Conservation (phyloP, 2,113 vertebrate species). For the Chrysochloris asiatica region DNA sequence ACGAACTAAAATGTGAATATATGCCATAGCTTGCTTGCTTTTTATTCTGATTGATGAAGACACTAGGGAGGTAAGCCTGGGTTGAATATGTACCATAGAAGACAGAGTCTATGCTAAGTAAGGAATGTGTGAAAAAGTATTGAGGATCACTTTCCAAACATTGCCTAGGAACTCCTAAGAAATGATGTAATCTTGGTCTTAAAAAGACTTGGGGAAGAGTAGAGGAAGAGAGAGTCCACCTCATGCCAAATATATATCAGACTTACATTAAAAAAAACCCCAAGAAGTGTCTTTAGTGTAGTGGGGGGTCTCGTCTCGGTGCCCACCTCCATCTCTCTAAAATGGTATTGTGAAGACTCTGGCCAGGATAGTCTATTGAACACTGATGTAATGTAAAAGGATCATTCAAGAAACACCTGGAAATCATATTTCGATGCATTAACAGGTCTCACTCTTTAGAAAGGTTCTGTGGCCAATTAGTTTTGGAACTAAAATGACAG, state of each 20-base stretch:
- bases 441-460: background rate
- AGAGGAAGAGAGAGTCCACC: background rate
- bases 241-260: background rate
- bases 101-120: background rate
- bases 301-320: background rate
- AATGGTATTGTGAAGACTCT: background rate
- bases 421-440: background rate
- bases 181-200: background rate
- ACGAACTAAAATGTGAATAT: rapidly evolving
- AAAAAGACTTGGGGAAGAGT: background rate
- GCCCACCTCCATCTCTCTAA: background rate
- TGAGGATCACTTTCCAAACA: background rate
- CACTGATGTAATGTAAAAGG: background rate
- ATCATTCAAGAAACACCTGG: background rate
- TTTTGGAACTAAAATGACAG: background rate
- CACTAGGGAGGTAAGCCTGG: background rate
- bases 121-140: background rate
- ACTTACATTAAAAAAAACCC: too few relatives aligned
- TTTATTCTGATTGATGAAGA: background rate
- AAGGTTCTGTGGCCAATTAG: background rate
- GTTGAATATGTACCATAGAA: rapidly evolving
- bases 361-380: background rate
- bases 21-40: background rate
- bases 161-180: background rate
- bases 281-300: too few relatives aligned